phyloP scores from a whole-genome alignment of 2,888 invertebrate genomes.

The Scaptomyza polygonia region DNA sequence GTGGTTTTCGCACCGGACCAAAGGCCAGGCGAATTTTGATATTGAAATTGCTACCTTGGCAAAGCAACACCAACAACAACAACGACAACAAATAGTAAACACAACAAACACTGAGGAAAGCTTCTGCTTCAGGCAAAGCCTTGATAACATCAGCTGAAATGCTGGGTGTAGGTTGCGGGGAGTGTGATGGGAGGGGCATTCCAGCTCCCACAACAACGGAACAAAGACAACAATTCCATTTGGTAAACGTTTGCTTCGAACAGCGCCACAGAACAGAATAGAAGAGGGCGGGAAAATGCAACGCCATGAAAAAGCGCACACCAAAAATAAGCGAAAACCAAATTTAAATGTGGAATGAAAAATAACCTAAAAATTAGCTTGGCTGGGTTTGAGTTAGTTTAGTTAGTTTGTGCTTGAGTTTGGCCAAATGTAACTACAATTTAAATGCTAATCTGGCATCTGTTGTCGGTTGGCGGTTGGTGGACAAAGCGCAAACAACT shows the following conservation, averaged over 20 bases:
- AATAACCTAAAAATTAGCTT: conserved; percentile 60
- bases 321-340: conserved; percentile 23
- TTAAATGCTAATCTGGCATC: conserved; percentile 79
- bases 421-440: conserved; percentile 78
- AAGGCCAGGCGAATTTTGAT: conserved; percentile 76
- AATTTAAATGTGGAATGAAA: conserved; percentile 63
- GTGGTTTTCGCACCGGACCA: conserved; percentile 60
- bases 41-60: conserved; percentile 78
- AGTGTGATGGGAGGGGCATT: conserved; percentile 16
- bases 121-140: conserved; percentile 66
- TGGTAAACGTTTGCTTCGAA: conserved; percentile 66
- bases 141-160: conserved; percentile 67
- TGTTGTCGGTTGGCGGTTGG: conserved; percentile 63
- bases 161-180: conserved; percentile 2
- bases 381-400: conserved; percentile 48
- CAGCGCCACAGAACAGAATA: conserved; percentile 22
- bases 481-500: conserved; percentile 67
- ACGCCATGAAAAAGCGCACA: conserved; percentile 45
- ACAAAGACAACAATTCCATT: conserved; percentile 78
- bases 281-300: conserved; percentile 54
- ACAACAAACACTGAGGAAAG: conserved; percentile 59
- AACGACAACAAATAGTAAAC: not conserved
- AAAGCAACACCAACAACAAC: conserved; percentile 1
- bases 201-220: conserved; percentile 56
- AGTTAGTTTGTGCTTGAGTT: conserved; percentile 47